phyloP scores from a whole-genome alignment of 2,797 vertebrate species.

The Malacoraja senta region DNA sequence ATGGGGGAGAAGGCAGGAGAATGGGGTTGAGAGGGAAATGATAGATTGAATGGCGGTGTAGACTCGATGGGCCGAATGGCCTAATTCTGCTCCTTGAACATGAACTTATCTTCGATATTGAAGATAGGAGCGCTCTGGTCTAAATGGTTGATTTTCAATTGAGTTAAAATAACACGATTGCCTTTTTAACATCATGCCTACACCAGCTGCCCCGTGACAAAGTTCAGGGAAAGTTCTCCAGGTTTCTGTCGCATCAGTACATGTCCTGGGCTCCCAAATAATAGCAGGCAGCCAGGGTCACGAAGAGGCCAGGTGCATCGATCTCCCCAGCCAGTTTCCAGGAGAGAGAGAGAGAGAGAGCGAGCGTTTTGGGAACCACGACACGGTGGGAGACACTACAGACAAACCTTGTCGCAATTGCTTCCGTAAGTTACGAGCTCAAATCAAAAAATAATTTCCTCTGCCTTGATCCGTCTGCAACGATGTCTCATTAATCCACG shows the following conservation, averaged over 20 bases:
- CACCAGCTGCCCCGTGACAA: not conserved
- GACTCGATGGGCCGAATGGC: too few species aligned
- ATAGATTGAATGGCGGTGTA: too few species aligned
- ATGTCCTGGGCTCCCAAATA: not conserved
- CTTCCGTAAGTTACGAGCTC: not conserved
- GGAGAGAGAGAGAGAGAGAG: not conserved
- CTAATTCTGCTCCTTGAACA: too few species aligned
- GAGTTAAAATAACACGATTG: not conserved
- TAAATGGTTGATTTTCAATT: too few species aligned
- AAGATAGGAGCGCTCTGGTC: not conserved
- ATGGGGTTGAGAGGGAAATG: too few species aligned
- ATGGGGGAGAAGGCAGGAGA: too few species aligned
- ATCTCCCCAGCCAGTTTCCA: not conserved
- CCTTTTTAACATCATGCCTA: not conserved
- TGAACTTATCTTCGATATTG: too few species aligned
- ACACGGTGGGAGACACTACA: not conserved
- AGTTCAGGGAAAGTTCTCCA: not conserved
- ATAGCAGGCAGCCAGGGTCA: not conserved
- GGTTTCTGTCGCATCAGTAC: too few species aligned
- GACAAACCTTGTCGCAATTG: not conserved
- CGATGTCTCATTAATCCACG: not conserved
- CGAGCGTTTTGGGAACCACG: not conserved
- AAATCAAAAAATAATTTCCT: conserved; percentile 1
- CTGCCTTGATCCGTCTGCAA: not conserved
- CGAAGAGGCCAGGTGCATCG: not conserved